Evolutionary conservation across 2,113 vertebrate genomes (phyloP).

Genomic region (Melanerpes aurifrons): DNA sequence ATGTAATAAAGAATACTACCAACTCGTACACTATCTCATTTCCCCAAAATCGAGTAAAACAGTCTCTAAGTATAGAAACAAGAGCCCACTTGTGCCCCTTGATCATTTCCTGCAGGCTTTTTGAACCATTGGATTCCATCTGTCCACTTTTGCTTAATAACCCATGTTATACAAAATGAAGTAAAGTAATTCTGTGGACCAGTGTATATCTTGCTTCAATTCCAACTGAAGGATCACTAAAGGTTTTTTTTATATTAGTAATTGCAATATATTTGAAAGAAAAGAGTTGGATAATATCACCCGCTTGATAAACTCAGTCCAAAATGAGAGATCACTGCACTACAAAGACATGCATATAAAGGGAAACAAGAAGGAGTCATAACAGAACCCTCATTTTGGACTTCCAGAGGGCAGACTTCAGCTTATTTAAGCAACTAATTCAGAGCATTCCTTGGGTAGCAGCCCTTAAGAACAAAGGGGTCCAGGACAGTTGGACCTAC

Average conservation of each 20-base stretch:
- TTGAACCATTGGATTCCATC: not conserved
- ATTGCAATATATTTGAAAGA: not conserved
- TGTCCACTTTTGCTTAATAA: not conserved
- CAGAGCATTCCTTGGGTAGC: too few species aligned
- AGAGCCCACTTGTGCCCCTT: not conserved
- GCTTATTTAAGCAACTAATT: too few species aligned
- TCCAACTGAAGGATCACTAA: not conserved
- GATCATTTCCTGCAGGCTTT: not conserved
- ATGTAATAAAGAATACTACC: conserved; percentile 7
- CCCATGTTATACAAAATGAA: not conserved
- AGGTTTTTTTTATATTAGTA: not conserved
- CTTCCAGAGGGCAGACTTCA: too few species aligned
- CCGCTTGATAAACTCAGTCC: not conserved
- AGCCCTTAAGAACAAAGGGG: too few species aligned
- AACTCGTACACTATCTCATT: not conserved
- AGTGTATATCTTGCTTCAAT: not conserved
- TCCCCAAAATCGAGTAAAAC: not conserved
- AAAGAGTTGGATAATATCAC: not conserved
- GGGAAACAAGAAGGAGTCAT: too few species aligned
- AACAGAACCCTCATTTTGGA: too few species aligned
- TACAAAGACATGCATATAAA: not conserved
- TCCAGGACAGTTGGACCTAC: too few species aligned
- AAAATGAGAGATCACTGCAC: not conserved
- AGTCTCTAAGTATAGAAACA: not conserved
- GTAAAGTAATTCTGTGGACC: not conserved